phyloP scores from a whole-genome alignment of 64 coral and sea anemone species.

The Porites australiensis region DNA sequence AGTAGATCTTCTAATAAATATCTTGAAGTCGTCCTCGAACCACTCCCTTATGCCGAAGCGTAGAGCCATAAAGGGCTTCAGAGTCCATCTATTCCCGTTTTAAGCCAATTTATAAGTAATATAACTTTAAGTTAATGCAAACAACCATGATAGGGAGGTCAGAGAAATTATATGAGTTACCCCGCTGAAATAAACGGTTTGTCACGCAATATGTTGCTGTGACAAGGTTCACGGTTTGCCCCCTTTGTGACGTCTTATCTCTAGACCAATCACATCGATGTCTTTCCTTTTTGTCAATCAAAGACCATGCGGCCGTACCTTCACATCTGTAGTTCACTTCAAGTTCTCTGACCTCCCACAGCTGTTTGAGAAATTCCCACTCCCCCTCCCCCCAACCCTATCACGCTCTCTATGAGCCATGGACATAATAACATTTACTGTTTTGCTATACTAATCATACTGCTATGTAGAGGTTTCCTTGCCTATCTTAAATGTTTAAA shows the following conservation, averaged over 20 bases:
- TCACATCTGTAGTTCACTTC: conserved; percentile 7
- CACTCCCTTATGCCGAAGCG: too few species aligned
- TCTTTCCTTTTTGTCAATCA: conserved; percentile 21
- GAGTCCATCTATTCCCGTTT: too few species aligned
- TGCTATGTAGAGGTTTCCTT: not conserved
- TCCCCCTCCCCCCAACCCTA: not conserved
- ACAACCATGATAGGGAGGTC: not conserved
- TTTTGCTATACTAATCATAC: conserved; percentile 18
- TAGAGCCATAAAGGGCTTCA: too few species aligned
- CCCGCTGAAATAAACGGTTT: conserved; percentile 17
- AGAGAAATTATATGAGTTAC: conserved; percentile 29
- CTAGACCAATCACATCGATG: conserved; percentile 16
- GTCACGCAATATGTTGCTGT: conserved; percentile 10
- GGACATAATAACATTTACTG: not conserved
- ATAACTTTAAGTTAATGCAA: too few species aligned
- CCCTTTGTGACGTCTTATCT: conserved; percentile 21
- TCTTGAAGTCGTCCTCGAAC: too few species aligned
- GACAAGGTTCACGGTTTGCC: conserved; percentile 22
- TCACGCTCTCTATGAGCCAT: conserved; percentile 10
- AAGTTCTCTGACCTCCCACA: conserved; percentile 10
- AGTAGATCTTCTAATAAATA: too few species aligned
- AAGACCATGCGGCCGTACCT: conserved; percentile 18
- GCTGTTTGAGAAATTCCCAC: conserved; percentile 4
- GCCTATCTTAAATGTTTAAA: too few species aligned
- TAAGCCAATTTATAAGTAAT: too few species aligned